Percentiles rank a stretch among this genome's conserved stretches.
phyloP scores from a whole-genome alignment of 2,797 vertebrate genomes.

The Hydrophis major region DNA sequence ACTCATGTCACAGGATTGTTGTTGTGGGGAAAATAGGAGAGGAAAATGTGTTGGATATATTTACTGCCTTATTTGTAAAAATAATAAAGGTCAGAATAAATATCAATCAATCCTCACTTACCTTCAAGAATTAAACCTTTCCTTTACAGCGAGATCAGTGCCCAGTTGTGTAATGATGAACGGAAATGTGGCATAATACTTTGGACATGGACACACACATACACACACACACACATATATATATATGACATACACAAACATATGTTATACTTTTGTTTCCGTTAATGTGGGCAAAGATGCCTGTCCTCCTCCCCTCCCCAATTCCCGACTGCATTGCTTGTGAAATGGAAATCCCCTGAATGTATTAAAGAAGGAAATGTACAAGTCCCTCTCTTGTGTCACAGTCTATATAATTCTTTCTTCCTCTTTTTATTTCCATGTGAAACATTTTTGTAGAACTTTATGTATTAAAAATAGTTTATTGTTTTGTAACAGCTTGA shows the following conservation, averaged over 20 bases:
- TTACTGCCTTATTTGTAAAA: not conserved
- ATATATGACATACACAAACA: constrained; percentile 1
- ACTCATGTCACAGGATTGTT: not conserved
- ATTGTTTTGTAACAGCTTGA: constrained; percentile 35
- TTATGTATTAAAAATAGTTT: constrained; percentile 59
- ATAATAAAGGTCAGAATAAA: not conserved
- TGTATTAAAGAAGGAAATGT: constrained; percentile 40
- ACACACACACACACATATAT: constrained; percentile 13
- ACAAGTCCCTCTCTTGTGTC: constrained; percentile 60
- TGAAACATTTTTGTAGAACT: constrained; percentile 70
- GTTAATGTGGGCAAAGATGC: constrained; percentile 39
- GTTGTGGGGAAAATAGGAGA: not conserved
- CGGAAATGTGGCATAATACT: constrained; percentile 39
- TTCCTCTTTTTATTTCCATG: constrained; percentile 71
- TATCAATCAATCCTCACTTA: constrained; percentile 65
- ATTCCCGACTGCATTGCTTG: constrained; percentile 43
- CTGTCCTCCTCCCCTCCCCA: constrained; percentile 18
- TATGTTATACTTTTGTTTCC: constrained; percentile 11
- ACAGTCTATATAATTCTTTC: constrained; percentile 54
- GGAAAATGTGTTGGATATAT: not conserved
- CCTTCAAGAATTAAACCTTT: constrained; percentile 56
- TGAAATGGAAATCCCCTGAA: constrained; percentile 68
- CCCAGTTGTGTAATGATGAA: constrained; percentile 19
- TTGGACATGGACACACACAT: constrained; percentile 6
- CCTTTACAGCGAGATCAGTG: constrained; percentile 1